A percentile compares a stretch with the other conserved stretches of the same genome.
Evolutionary conservation across 2,113 vertebrate species (phyloP).

Genomic region (Muntiacus reevesi): DNA sequence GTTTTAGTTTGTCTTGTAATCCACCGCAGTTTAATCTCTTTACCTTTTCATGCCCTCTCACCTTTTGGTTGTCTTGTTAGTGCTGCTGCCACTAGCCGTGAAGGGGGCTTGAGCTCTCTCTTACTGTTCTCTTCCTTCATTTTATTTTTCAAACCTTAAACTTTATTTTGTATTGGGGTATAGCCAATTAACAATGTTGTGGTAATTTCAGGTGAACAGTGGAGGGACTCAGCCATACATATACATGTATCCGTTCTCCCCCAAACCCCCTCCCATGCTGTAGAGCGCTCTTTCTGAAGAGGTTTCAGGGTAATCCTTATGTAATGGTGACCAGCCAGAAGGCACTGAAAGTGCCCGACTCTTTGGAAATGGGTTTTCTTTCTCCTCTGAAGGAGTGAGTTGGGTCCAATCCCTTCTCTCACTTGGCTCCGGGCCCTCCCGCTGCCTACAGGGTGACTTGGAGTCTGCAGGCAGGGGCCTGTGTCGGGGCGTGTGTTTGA

Average conservation of each 20-base stretch:
- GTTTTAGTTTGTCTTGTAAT: background rate
- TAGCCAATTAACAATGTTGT: background rate
- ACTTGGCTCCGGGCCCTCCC: background rate
- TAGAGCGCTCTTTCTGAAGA: background rate
- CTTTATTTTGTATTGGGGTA: background rate
- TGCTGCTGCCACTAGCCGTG: background rate
- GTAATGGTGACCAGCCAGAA: background rate
- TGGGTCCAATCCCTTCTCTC: background rate
- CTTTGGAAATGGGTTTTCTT: background rate
- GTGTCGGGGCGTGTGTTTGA: rapidly evolving
- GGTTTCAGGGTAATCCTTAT: no score
- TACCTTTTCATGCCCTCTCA: background rate
- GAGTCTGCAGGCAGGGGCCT: background rate
- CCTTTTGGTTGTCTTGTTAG: background rate
- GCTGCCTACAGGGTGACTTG: background rate
- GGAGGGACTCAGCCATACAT: rapidly evolving
- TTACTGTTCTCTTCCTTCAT: background rate
- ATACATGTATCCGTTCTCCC: rapidly evolving
- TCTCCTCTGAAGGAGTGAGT: background rate
- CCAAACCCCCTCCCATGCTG: background rate
- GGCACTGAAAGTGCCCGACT: no score
- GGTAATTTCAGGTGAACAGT: background rate
- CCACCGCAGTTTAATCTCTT: background rate
- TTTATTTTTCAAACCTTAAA: background rate
- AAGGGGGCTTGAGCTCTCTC: background rate